Evolutionary conservation across 2,888 invertebrate species (phyloP), one percentile per base, ranked within the genome.

Genomic region (Thysanoteuthis rhombus): DNA sequence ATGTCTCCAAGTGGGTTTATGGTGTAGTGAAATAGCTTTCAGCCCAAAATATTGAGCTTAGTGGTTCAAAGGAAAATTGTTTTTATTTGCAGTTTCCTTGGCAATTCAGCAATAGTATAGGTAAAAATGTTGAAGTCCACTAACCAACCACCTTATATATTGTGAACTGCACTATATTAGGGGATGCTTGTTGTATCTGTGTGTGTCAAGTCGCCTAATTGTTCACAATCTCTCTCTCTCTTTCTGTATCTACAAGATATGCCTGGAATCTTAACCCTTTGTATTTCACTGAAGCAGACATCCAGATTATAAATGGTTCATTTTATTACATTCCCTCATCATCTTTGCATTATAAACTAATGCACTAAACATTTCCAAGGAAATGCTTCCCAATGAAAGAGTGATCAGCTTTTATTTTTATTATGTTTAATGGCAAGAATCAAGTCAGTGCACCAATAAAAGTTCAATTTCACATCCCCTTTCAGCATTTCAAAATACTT

Each of bases 341-440:
- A 92, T 40, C 39, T 92, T 45, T 42, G 92, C n/a, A 38, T 40
- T 42, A 45, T 32, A 92, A 42, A 92, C 92, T 40, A 42, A 45
- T 39, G 40, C 45, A 92, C 92, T 45, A 42, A 92, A 42, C 92
- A 92, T 39, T 92, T 92, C 92, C 22, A 92, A 38, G 45, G 40
- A 92, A 92, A 36, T 22, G 32, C 92, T 25, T 12, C 92, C 92
- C 38, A 38, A 32, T 32, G 38, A 32, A 32, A 42, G 92, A 75
- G 75, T 75, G 75, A 75, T 75, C 75, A 75, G n/a, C 75, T 75
- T 75, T 75, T 75, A 75, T 75, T 36, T n/a, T 75, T n/a, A 75
- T 75, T 75, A 75, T 36, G n/a, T 75, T 75, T 75, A 75, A 75
- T 19, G 16, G n/a, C 75, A n/a, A n/a, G 75, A 36, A 75, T 75